Percentiles rank a stretch among this genome's conserved stretches.
phyloP scores from a whole-genome alignment of 2,113 vertebrate genomes.

The Blennius ocellaris region DNA sequence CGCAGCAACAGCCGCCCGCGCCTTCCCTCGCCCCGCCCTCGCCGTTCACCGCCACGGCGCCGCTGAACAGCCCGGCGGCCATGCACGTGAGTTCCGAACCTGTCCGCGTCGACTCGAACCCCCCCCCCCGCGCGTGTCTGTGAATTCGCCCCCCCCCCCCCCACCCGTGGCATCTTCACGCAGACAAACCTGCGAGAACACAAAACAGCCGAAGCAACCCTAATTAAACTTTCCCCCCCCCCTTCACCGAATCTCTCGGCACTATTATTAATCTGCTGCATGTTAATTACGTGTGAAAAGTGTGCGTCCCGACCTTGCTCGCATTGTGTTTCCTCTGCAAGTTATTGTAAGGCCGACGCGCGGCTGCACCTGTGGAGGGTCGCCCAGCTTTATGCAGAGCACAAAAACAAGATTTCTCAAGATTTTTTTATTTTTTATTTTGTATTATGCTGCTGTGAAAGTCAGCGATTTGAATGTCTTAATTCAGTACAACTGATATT shows the following conservation, averaged over 20 bases:
- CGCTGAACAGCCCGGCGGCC: conserved; percentile 72
- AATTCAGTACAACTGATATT: conserved; percentile 25
- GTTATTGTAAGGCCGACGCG: conserved; percentile 23
- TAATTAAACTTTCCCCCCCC: conserved; percentile 71
- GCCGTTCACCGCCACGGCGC: conserved; percentile 73
- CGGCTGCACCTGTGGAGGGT: conserved; percentile 41
- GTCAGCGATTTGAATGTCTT: conserved; percentile 12
- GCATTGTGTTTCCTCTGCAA: conserved; percentile 42
- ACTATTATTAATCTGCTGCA: conserved; percentile 56
- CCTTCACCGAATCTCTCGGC: conserved; percentile 42
- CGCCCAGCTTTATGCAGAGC: conserved; percentile 8
- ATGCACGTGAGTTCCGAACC: conserved; percentile 72
- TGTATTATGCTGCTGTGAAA: not conserved
- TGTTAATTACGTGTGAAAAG: conserved; percentile 64
- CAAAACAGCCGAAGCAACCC: conserved; percentile 59
- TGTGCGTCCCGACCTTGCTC: conserved; percentile 58
- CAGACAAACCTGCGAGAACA: conserved; percentile 56
- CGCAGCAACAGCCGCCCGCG: conserved; percentile 73
- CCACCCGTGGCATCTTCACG: conserved; percentile 39
- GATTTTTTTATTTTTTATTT: too few species aligned
- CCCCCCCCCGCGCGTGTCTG: conserved; percentile 13
- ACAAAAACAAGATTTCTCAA: conserved; percentile 1
- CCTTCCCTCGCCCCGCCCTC: conserved; percentile 73
- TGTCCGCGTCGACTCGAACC: too few species aligned
- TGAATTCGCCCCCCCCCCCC: conserved; percentile 30